Evolutionary conservation across 1,140 invertebrate species (phyloP), one percentile per base, ranked within the genome.

Genomic region (Triops longicaudatus): DNA sequence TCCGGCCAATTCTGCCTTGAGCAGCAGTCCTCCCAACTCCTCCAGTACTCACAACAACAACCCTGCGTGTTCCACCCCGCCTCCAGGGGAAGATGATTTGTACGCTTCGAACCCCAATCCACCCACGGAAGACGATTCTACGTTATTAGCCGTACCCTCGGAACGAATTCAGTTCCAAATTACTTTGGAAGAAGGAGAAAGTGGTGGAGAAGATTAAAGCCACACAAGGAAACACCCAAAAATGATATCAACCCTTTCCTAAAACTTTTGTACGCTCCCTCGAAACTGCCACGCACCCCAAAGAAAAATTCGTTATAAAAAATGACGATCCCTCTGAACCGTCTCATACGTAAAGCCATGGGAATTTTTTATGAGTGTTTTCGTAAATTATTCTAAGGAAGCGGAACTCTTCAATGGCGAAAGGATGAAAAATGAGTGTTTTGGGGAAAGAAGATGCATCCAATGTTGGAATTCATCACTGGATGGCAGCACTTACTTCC

Each of bases 181-280:
- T 78, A 96, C 93, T 26, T 86, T 95, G 80, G 93, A 95, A 84
- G 93, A 95, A 83, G 90, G 90, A 26, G 90, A 90, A 74, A 82
- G 82, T 26, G 82, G 80, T 14, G 81, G 81, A 26, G 80, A 80
- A 42, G 76, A 77, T 63, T 63, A 63, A 63, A 22, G 14, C n/a
- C n/a, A n/a, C n/a, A 11, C 10, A 63, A 63, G 5, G 6, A 63
- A 10, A 63, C 50, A n/a, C 50, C 9, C 50, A 63, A 63, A 63
- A 63, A 63, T 63, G 22, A 63, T n/a, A 63, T 22, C 50, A 63
- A 63, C 50, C 50, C 50, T 14, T 3, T 63, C 50, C 31, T 37
- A 37, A 37, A 37, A n/a, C n/a, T 37, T 37, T 37, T 7, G 31
- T 37, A 37, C 31, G 2, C 31, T 37, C 31, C 31, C 31, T 4